Percentiles rank a stretch among this genome's conserved stretches.
Evolutionary conservation across 2,113 vertebrate genomes (phyloP).

Genomic region (Antennarius striatus): DNA sequence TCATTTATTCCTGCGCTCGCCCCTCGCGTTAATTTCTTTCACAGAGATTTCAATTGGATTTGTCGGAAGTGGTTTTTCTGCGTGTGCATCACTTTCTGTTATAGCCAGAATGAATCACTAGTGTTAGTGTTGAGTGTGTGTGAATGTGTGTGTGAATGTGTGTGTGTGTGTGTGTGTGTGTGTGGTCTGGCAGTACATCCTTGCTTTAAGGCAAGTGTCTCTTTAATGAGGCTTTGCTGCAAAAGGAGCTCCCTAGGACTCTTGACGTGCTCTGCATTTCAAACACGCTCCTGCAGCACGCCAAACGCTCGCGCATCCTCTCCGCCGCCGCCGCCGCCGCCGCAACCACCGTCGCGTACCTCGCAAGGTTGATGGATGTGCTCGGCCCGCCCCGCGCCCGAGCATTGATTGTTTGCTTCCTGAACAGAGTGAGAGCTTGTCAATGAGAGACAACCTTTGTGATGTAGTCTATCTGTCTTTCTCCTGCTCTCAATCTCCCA

Average conservation of each 20-base stretch:
- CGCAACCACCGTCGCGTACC: too few species aligned
- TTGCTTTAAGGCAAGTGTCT: constrained; percentile 69
- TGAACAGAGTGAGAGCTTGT: constrained; percentile 60
- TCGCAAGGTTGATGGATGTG: not conserved
- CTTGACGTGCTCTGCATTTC: constrained; percentile 68
- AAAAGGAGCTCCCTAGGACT: constrained; percentile 59
- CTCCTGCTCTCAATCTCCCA: not conserved
- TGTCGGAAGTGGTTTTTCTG: constrained; percentile 5
- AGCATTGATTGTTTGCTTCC: constrained; percentile 58
- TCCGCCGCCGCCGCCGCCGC: not conserved
- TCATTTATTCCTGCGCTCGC: constrained; percentile 20
- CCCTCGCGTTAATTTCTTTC: constrained; percentile 8
- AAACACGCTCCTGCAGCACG: constrained; percentile 53
- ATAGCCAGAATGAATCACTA: constrained; percentile 13
- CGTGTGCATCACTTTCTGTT: constrained; percentile 21
- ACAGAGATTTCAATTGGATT: constrained; percentile 37
- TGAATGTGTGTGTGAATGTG: too few species aligned
- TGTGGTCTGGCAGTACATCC: constrained; percentile 63
- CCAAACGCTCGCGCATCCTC: constrained; percentile 17
- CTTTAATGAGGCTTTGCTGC: constrained; percentile 77
- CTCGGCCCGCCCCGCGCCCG: constrained; percentile 13
- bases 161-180: constrained; percentile 30
- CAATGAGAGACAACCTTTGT: constrained; percentile 60
- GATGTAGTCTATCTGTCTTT: constrained; percentile 39
- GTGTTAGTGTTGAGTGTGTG: constrained; percentile 22